Base-by-base conservation (phyloP, 2,888 invertebrate genomes). In the Drosophila phalerata region DNA sequence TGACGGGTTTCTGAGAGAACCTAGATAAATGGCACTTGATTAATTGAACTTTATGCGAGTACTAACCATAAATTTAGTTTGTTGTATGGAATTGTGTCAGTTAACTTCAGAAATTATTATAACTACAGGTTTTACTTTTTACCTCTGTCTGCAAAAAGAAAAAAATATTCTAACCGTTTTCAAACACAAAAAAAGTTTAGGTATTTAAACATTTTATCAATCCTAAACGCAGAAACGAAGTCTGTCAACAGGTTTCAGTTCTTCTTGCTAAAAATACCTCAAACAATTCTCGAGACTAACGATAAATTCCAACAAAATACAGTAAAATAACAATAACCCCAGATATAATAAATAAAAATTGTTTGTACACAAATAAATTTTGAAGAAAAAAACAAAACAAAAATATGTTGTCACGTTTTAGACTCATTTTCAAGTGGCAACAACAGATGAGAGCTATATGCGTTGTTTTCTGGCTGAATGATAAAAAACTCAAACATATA, bases 351-450 rank as follows among this genome's bases (percentile, higher is more conserved):
- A 58, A 69, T 61, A 47, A 51, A 63, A 56, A 70, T 32, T 51
- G 38, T 45, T 38, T 47, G 47, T 6, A 28, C 40, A 58, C 49
- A 64, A 68, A 77, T 56, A 67, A 65, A 55, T 65, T 38, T 0
- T n/a, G n/a, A 37, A 38, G 22, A 38, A 52, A 10, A 15, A 22
- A 22, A 32, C 22, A 43, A 11, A 25, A 70, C n/a, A 56, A 65
- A 61, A 67, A 64, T 73, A 48, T 55, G 45, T 72, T 76, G 85
- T 85, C 86, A 88, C 85, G 85, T 83, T 85, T 82, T 78, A 76
- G 78, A 73, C 77, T 88, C 65, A 72, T 72, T 81, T 40, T 40
- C 30, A 49, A 49, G 38, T 11, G 11, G 28, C 17, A 25, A 57
- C 37, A 48, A 60, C 28, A 57, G 42, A 17, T 28, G 53, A 77